These are phyloP conservation scores for Aricia artaxerxes DNA, from an alignment of 2,888 invertebrate species.

Conservation along the genomic window DNA sequence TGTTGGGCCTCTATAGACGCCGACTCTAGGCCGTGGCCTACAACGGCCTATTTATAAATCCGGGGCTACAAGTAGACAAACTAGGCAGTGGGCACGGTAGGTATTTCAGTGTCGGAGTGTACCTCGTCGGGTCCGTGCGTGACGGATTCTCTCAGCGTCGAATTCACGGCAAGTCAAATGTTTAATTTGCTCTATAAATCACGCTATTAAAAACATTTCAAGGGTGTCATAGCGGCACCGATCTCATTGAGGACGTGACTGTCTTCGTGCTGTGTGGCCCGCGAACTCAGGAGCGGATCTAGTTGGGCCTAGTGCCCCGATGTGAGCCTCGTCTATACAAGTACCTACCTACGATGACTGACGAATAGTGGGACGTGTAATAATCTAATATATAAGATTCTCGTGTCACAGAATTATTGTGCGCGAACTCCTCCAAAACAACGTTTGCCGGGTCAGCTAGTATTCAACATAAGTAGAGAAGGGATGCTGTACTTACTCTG, in stretches of 20 bases:
- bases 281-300: neutral
- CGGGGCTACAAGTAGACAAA: too few species aligned
- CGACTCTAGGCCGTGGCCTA: too few species aligned
- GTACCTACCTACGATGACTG: too few species aligned
- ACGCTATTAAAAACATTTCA: conserved; percentile 79
- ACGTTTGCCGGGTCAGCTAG: too few species aligned
- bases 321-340: neutral
- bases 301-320: neutral
- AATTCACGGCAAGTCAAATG: conserved; percentile 80
- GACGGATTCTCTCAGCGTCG: conserved; percentile 76
- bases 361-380: too few species aligned
- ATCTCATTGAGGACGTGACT: conserved; percentile 77
- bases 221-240: conserved; percentile 77
- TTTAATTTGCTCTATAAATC: conserved; percentile 81
- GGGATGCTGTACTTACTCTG: too few species aligned
- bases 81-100: neutral
- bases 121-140: conserved; percentile 61
- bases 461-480: too few species aligned
- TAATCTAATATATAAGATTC: too few species aligned
- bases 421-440: too few species aligned
- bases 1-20: too few species aligned
- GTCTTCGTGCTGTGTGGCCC: conserved; percentile 69
- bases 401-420: too few species aligned
- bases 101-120: conserved; percentile 1
- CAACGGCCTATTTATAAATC: too few species aligned